Conservation (phyloP, 2,888 invertebrate species). For the Macrophya alboannulata region DNA sequence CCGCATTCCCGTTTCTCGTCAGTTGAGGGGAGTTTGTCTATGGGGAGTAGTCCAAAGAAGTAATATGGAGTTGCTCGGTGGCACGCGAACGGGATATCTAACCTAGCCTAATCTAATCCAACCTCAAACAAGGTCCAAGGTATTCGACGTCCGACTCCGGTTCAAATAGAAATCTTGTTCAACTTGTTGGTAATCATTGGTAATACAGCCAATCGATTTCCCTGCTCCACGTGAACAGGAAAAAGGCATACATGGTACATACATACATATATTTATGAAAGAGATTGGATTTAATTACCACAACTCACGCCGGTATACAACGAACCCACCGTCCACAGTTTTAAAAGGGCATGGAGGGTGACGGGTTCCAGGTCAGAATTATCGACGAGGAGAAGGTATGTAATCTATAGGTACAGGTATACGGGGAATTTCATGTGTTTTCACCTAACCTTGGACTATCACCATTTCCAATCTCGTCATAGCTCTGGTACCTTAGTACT, state of each 20-base stretch:
- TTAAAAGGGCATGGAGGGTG: slow-evolving; percentile 65
- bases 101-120: neutral
- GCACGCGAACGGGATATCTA: too few relatives aligned
- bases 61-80: too few relatives aligned
- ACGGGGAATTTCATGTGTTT: too few relatives aligned
- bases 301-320: neutral
- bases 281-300: neutral
- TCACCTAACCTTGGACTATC: too few relatives aligned
- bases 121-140: neutral
- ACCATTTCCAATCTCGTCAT: too few relatives aligned
- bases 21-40: too few relatives aligned
- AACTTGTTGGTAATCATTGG: neutral
- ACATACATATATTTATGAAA: neutral
- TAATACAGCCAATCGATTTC: neutral
- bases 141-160: neutral
- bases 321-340: neutral
- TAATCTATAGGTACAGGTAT: too few relatives aligned
- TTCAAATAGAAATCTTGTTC: neutral
- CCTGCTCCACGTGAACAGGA: neutral
- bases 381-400: slow-evolving; percentile 73
- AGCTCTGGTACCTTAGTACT: too few relatives aligned
- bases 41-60: too few relatives aligned
- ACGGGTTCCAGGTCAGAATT: slow-evolving; percentile 69
- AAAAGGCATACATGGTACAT: neutral
- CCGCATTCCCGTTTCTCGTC: too few relatives aligned